phyloP scores from a whole-genome alignment of 1,140 invertebrate genomes.

The Drosophila bipectinata region DNA sequence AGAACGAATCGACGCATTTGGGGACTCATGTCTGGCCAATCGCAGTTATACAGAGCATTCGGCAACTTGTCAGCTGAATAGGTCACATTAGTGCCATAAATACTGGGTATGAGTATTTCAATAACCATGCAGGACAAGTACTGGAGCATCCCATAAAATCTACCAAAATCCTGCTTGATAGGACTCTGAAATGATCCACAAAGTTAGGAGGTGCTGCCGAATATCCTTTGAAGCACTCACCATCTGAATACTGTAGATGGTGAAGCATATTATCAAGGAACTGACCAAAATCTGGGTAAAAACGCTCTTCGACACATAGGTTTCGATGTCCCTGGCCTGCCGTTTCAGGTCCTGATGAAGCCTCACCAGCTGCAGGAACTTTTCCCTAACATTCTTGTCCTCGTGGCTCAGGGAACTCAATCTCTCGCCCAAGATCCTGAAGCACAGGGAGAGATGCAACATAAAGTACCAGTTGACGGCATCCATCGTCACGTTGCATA shows the following conservation, averaged over 20 bases:
- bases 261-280: constrained; percentile 58
- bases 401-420: constrained; percentile 6
- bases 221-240: constrained; percentile 29
- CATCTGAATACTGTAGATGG: constrained; percentile 57
- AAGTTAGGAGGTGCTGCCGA: not conserved
- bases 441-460: constrained; percentile 51
- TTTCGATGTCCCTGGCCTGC: constrained; percentile 27
- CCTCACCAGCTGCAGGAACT: constrained; percentile 37
- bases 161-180: constrained; percentile 18
- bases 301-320: constrained; percentile 53
- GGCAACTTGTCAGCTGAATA: constrained; percentile 40
- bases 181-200: constrained; percentile 17
- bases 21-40: constrained; percentile 51
- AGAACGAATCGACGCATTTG: constrained; percentile 48
- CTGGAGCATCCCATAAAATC: constrained; percentile 50
- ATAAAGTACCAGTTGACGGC: constrained; percentile 63
- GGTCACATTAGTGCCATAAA: constrained; percentile 64
- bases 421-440: constrained; percentile 56
- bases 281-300: constrained; percentile 63
- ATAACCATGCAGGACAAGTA: constrained; percentile 55
- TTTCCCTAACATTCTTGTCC: not conserved
- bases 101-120: constrained; percentile 62
- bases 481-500: constrained; percentile 47
- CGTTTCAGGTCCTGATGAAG: constrained; percentile 33
- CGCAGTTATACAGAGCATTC: constrained; percentile 39